phyloP scores from a whole-genome alignment of 2,888 invertebrate species.

The Agrochola lychnidis region DNA sequence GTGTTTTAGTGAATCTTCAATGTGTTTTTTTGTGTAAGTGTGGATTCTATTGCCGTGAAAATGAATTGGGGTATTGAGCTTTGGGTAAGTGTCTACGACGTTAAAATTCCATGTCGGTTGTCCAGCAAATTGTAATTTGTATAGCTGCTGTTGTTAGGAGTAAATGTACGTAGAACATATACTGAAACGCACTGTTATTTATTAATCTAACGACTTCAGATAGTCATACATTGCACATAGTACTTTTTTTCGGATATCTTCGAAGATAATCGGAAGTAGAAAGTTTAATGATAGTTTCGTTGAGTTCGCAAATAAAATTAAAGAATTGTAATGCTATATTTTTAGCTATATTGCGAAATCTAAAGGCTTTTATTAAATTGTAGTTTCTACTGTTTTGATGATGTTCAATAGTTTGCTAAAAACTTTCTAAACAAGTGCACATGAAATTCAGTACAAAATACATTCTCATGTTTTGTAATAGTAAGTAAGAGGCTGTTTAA shows the following conservation, averaged over 20 bases:
- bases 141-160: constrained; percentile 59
- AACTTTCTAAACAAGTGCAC: constrained; percentile 28
- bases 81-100: constrained; percentile 90
- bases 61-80: constrained; percentile 93
- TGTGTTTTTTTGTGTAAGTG: constrained; percentile 88
- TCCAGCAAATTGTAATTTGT: constrained; percentile 63
- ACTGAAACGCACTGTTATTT: constrained; percentile 5
- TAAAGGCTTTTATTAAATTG: not conserved
- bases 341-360: constrained; percentile 3
- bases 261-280: constrained; percentile 40
- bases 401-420: constrained; percentile 17
- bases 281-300: constrained; percentile 46
- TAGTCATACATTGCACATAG: not conserved
- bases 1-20: constrained; percentile 85
- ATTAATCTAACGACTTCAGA: constrained; percentile 8
- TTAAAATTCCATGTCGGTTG: constrained; percentile 66
- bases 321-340: not conserved
- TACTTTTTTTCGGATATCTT: constrained; percentile 3
- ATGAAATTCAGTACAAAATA: constrained; percentile 1
- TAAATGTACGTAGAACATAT: constrained; percentile 38
- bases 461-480: constrained; percentile 1
- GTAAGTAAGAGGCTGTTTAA: not conserved
- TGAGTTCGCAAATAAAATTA: constrained; percentile 35
- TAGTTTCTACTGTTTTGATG: not conserved
- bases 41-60: constrained; percentile 85